Conservation (phyloP, 1,140 invertebrate species). For the Elysia chlorotica region DNA sequence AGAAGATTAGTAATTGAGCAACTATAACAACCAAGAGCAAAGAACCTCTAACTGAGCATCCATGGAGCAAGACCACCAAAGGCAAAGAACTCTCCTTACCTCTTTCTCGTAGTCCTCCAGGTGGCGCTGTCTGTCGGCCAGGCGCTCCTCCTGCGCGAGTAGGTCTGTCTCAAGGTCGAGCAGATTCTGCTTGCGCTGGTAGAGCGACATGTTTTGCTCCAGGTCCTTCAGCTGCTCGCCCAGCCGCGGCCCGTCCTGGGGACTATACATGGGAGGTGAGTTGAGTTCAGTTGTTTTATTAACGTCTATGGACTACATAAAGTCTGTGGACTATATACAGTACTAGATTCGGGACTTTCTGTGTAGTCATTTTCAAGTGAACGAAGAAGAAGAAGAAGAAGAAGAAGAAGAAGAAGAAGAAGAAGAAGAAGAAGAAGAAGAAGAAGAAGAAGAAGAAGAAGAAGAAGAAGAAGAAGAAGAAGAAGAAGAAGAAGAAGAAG, state of each 20-base stretch:
- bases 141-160: constrained; percentile 5
- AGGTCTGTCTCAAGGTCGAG: constrained; percentile 18
- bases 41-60: too few relatives aligned
- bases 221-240: constrained; percentile 11
- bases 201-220: constrained; percentile 10
- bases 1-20: too few relatives aligned
- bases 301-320: too few relatives aligned
- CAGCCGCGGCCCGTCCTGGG: too few relatives aligned
- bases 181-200: constrained; percentile 14
- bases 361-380: too few relatives aligned
- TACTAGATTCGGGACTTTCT: too few relatives aligned
- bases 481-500: neutral
- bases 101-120: constrained; percentile 25
- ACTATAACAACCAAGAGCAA: too few relatives aligned
- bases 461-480: neutral
- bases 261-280: too few relatives aligned
- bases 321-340: too few relatives aligned
- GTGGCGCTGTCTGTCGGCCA: constrained; percentile 11
- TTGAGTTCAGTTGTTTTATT: too few relatives aligned
- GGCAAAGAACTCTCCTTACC: too few relatives aligned
- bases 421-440: neutral
- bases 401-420: neutral
- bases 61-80: too few relatives aligned
- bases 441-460: neutral
- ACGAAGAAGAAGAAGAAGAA: neutral